Conservation (phyloP, 2,888 invertebrate genomes). For the Chaitophorus viminalis region DNA sequence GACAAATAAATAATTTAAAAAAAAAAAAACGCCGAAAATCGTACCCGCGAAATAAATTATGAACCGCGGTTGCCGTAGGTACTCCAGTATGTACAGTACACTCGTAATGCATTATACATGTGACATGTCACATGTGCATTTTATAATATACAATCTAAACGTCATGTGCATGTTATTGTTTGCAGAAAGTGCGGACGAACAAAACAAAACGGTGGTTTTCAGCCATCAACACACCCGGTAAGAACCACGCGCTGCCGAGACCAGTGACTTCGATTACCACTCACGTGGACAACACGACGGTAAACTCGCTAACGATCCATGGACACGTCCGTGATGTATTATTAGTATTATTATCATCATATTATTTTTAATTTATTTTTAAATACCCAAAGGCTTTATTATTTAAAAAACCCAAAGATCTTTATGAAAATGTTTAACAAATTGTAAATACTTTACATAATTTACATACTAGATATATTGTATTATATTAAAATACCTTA, state of each 20-base stretch:
- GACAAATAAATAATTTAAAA: neutral
- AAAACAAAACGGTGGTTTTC: slow-evolving; percentile 57
- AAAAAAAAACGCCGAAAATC: neutral
- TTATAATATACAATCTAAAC: no score
- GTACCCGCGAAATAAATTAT: neutral
- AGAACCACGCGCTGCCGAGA: slow-evolving; percentile 12
- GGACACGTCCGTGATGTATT: neutral
- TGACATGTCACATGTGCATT: no score
- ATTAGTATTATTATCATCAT: no score
- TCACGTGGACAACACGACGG: slow-evolving; percentile 27
- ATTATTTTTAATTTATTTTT: no score
- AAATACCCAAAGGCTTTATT: no score
- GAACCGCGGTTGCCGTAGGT: neutral
- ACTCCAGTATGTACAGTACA: neutral
- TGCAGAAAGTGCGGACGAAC: slow-evolving; percentile 5
- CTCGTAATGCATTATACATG: neutral
- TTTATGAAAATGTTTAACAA: no score
- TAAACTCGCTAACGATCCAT: neutral
- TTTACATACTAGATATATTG: no score
- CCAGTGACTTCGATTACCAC: slow-evolving; percentile 40
- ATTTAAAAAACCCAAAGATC: no score
- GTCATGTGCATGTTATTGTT: no score
- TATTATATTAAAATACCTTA: no score
- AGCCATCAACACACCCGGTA: slow-evolving; percentile 33
- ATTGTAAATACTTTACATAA: no score